Conservation (phyloP, 2,888 invertebrate species). For the Pseudococcus jackbeardsleyi region DNA sequence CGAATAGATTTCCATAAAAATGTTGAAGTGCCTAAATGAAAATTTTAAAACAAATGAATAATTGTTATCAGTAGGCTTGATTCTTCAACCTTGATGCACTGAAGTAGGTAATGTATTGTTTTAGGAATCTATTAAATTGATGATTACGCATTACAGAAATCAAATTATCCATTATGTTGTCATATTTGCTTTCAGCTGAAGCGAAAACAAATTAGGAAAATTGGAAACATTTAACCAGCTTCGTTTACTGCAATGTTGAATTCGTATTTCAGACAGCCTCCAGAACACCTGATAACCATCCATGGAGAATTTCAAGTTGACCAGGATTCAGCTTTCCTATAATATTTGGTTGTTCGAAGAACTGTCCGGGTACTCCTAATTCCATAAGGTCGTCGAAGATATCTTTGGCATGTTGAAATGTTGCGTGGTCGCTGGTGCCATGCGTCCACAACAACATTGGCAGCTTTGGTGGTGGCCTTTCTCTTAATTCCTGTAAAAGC, state of each 20-base stretch:
- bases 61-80: too few species aligned
- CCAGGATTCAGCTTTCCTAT: conserved; percentile 9
- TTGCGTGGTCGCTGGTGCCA: background rate
- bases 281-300: background rate
- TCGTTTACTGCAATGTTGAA: background rate
- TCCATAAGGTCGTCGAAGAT: background rate
- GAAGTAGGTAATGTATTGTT: too few species aligned
- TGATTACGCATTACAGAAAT: too few species aligned
- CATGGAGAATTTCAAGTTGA: background rate
- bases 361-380: background rate
- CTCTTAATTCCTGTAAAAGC: background rate
- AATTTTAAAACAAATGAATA: background rate
- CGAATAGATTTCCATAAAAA: too few species aligned
- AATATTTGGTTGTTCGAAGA: conserved; percentile 8
- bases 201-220: too few species aligned
- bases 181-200: too few species aligned
- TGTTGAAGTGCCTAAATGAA: background rate
- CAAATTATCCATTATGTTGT: too few species aligned
- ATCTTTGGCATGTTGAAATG: conserved; percentile 13
- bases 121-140: too few species aligned
- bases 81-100: too few species aligned
- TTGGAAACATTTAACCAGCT: too few species aligned
- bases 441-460: conserved; percentile 4
- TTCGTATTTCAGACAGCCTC: background rate
- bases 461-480: background rate